These are phyloP conservation scores for Myanophis thanlyinensis DNA, from an alignment of 2,113 vertebrate species.

Conservation along the genomic window DNA sequence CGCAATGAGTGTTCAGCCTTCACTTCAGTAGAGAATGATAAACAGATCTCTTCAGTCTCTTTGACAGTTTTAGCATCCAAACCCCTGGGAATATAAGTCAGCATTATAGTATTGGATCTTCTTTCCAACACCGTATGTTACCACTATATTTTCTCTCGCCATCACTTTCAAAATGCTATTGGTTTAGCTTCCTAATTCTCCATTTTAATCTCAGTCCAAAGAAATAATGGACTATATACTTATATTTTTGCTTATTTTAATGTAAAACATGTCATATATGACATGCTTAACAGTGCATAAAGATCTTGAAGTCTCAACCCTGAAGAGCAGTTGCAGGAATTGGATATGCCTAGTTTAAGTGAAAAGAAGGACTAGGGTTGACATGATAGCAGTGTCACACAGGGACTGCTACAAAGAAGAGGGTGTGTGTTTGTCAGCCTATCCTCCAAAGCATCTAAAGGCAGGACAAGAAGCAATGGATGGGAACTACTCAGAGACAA, in stretches of 20 bases:
- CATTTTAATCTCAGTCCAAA: not conserved
- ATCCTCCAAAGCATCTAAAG: not conserved
- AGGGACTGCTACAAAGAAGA: not conserved
- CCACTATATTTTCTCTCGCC: not conserved
- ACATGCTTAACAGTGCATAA: not conserved
- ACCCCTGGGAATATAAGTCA: slow-evolving; percentile 10
- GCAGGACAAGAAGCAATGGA: not conserved
- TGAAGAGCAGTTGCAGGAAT: not conserved
- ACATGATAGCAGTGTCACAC: not conserved
- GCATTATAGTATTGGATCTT: not conserved
- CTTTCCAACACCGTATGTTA: not conserved
- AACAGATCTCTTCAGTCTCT: not conserved
- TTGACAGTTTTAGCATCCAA: slow-evolving; percentile 11
- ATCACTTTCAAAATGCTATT: not conserved
- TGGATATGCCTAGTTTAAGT: not conserved
- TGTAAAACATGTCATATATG: not conserved
- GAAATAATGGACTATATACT: not conserved
- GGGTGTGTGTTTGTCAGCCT: not conserved
- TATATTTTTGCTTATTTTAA: not conserved
- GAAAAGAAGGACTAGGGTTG: not conserved
- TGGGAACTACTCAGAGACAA: not conserved
- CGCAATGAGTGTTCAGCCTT: slow-evolving; percentile 29
- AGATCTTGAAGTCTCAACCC: not conserved
- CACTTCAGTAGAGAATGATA: slow-evolving; percentile 1
- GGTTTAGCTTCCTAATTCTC: not conserved